Conservation (phyloP, 2,888 invertebrate genomes). For the Sphaerophoria taeniata region DNA sequence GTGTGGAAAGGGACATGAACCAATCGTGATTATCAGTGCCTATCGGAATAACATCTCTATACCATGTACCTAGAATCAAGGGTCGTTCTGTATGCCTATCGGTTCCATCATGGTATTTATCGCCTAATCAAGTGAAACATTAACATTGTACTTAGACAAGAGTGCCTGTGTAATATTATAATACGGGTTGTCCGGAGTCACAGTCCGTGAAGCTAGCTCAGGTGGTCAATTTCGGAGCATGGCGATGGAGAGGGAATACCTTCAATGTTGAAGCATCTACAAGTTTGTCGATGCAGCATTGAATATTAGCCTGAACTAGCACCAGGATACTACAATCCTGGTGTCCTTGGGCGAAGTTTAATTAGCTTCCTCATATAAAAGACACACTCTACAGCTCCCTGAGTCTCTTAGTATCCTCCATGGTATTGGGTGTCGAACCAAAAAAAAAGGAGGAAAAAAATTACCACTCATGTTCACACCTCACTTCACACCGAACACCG, state of each 20-base stretch:
- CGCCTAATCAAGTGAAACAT: constrained; percentile 60
- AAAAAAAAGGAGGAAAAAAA: constrained; percentile 26
- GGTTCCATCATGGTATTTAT: constrained; percentile 36
- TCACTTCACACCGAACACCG: constrained; percentile 33
- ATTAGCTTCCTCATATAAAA: constrained; percentile 58
- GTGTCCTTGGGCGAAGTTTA: constrained; percentile 61
- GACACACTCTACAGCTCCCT: neutral
- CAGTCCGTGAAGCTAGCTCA: constrained; percentile 44
- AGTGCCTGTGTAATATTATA: neutral
- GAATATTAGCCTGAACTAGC: neutral
- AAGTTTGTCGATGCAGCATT: constrained; percentile 7
- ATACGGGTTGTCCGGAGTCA: constrained; percentile 30
- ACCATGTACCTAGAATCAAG: neutral
- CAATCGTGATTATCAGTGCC: constrained; percentile 47
- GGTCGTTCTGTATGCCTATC: neutral
- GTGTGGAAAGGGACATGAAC: neutral
- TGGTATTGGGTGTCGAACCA: constrained; percentile 13
- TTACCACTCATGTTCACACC: constrained; percentile 46
- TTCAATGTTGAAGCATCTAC: constrained; percentile 14
- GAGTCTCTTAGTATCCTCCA: neutral
- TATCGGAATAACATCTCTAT: constrained; percentile 46
- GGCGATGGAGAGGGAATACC: neutral
- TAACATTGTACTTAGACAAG: constrained; percentile 45
- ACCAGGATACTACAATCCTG: neutral
- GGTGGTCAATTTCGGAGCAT: constrained; percentile 24